phyloP scores from a whole-genome alignment of 2,888 invertebrate species.

The Panzeria rudis region DNA sequence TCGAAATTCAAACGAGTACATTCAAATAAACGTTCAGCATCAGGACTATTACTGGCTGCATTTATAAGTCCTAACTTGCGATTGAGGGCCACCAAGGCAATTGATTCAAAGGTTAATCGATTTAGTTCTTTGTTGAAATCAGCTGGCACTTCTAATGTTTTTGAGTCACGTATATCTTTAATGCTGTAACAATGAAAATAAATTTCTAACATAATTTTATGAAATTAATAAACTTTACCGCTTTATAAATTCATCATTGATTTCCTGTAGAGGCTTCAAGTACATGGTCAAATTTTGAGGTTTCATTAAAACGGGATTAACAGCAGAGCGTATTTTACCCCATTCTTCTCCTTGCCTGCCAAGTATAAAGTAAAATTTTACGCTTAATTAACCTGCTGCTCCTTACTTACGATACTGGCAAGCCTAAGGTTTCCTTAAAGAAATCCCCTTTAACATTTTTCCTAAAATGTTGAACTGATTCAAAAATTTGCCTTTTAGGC shows the following conservation, averaged over 20 bases:
- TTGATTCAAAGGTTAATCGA: conserved; percentile 86
- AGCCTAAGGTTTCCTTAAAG: conserved; percentile 68
- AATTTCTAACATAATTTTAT: neutral
- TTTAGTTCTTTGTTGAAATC: conserved; percentile 85
- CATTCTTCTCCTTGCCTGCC: conserved; percentile 86
- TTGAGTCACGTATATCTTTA: conserved; percentile 76
- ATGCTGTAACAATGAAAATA: conserved; percentile 77
- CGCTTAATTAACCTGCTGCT: neutral
- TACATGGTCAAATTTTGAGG: conserved; percentile 85
- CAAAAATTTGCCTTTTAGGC: conserved; percentile 81
- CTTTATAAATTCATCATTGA: conserved; percentile 79
- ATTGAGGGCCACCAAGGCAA: conserved; percentile 82
- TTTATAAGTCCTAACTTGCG: conserved; percentile 78
- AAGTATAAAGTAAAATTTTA: neutral
- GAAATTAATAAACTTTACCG: conserved; percentile 63
- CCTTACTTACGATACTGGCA: conserved; percentile 73
- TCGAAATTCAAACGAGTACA: conserved; percentile 71
- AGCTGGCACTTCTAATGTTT: conserved; percentile 81
- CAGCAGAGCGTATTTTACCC: conserved; percentile 87
- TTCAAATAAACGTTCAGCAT: conserved; percentile 75
- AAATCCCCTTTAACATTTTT: conserved; percentile 55
- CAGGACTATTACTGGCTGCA: conserved; percentile 74
- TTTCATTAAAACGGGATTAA: conserved; percentile 87
- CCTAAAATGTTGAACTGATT: conserved; percentile 80
- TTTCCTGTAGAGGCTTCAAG: conserved; percentile 83